Evolutionary conservation across 1,140 invertebrate genomes (phyloP), one percentile per base, ranked within the genome.

Genomic region (Trachymyrmex cornetzi): DNA sequence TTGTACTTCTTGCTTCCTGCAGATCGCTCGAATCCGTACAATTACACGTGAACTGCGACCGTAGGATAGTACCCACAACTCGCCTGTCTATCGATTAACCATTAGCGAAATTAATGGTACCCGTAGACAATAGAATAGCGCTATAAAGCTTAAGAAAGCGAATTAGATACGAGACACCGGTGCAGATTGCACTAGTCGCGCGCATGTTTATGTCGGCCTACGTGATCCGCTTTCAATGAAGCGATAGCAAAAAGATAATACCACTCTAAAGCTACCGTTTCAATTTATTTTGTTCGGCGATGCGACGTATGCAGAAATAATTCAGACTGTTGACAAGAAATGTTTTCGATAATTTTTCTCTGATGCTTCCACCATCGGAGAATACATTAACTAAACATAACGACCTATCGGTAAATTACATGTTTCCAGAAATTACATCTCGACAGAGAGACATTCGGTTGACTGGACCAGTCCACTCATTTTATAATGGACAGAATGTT

Each of bases 71-170:
- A 24, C 48, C 80, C 66, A 66, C 77, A 86, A 93, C 89, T 89
- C 85, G 91, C 93, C 93, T 91, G 93, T 92, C 89, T 94, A 95
- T 95, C 93, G 94, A 95, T 95, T 94, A 93, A 92, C 94, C 93
- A 94, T 95, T 95, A 94, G 92, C 88, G 88, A 94, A 94, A 95
- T 94, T 95, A 94, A 94, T 93, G 93, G 91, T 86, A 87, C 85
- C 88, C 48, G 74, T 81, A 69, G 86, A 64, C 67, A 59, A 64
- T 77, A 87, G 72, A 89, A 90, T 87, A 67, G 88, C 81, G 71
- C 69, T 85, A 87, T 89, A 89, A 90, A 89, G 84, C 88, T 90
- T 87, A 87, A 79, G 88, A 87, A 89, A 80, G 87, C 88, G 88
- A 89, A 90, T 90, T 90, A 90, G 88, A 82, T 88, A 81, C 88